Evolutionary conservation across 2,797 vertebrate genomes (phyloP), one percentile per base, ranked within the genome.

Genomic region (Phyllotis vaccarum): DNA sequence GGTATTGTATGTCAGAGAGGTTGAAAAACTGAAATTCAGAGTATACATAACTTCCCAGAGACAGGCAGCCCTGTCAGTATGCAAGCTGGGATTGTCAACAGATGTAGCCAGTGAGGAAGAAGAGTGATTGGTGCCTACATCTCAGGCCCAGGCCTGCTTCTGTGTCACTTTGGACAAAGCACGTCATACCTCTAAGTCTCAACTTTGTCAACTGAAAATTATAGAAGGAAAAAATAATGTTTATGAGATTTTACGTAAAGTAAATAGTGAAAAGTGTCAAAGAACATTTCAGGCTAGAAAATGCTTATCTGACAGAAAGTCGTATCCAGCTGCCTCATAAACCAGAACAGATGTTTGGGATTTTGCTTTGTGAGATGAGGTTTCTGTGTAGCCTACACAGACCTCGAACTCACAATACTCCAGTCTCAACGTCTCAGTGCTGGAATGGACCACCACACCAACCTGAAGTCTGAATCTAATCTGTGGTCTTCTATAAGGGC

Each of bases 141-240:
- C 5, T 56, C 16, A 29, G 52, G 37, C 60, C 68, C 54, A 34
- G 5, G 12, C 49, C 68, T 86, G n/a, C 49, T 49, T 6, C 70
- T n/a, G 14, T 86, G 19, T 72, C 27, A 76, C 76, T 34, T 78
- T 58, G 34, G 19, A 80, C 19, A 70, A 22, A 24, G 21, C 27
- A 24, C 70, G 46, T 80, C n/a, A 60, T 34, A 54, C 54, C 62
- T 80, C 43, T 85, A 43, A 83, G 31, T 34, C 27, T 95, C 52
- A 34, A 5, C 72, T 91, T 78, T 66, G 91, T 89, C 91, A 79
- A 1, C 14, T 91, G 93, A 94, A 96, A 94, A 7, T 37, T 54
- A 10, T 1, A 70, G n/a, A 46, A n/a, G n/a, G n/a, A 68, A 91
- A 75, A 82, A 92, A 27, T 74, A 78, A 74, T 58, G 34, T 43